Conservation (phyloP, 1,140 invertebrate species). For the Muscidifurax raptorellus region DNA sequence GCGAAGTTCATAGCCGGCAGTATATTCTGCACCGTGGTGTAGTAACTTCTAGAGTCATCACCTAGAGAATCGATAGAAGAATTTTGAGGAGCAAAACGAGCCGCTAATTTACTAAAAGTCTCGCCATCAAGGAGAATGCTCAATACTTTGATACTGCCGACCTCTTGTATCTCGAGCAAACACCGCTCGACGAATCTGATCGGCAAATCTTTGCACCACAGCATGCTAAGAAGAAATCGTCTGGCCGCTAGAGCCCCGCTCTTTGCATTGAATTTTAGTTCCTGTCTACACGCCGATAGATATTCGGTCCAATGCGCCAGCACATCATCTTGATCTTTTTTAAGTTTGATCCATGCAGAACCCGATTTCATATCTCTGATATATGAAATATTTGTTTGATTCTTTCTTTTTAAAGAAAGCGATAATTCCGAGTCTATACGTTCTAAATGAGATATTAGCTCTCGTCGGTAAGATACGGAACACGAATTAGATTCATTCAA, state of each 20-base stretch:
- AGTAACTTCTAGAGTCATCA: background rate
- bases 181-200: constrained; percentile 21
- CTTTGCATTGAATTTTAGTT: background rate
- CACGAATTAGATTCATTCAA: background rate
- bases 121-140: constrained; percentile 33
- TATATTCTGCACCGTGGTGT: background rate
- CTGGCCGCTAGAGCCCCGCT: background rate
- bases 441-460: no score
- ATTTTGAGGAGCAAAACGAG: constrained; percentile 6
- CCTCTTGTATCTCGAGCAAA: background rate
- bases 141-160: constrained; percentile 11
- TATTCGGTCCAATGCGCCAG: constrained; percentile 8
- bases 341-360: constrained; percentile 1
- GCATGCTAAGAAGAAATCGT: background rate
- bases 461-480: no score
- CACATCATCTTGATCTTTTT: background rate
- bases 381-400: constrained; percentile 25
- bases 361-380: constrained; percentile 12
- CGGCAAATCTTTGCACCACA: constrained; percentile 35
- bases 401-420: background rate
- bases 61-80: background rate
- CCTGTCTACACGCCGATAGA: background rate
- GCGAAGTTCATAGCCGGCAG: constrained; percentile 9
- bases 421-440: background rate
- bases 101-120: background rate